phyloP scores from a whole-genome alignment of 2,113 vertebrate species.

The Paramormyrops kingsleyae region DNA sequence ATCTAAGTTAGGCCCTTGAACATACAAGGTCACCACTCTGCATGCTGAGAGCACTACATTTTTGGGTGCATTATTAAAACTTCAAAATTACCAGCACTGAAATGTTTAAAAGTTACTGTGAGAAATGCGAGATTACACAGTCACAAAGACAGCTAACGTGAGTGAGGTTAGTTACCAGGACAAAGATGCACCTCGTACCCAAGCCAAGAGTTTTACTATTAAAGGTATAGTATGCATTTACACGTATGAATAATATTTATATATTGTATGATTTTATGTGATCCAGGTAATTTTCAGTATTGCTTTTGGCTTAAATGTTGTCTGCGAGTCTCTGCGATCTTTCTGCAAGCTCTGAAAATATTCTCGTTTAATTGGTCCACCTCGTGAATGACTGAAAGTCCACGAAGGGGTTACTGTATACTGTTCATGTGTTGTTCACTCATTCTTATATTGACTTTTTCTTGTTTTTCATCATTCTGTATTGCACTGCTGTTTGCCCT shows the following conservation, averaged over 20 bases:
- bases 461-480: background rate
- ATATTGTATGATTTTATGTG: background rate
- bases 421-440: background rate
- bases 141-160: background rate
- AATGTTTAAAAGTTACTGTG: background rate
- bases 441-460: background rate
- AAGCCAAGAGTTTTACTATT: background rate
- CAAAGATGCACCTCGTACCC: background rate
- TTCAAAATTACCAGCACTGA: background rate
- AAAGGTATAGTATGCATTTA: background rate
- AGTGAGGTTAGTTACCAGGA: background rate
- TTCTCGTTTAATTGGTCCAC: background rate
- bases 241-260: background rate
- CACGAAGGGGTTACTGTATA: background rate
- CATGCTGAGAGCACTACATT: background rate
- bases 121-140: background rate
- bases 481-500: background rate
- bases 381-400: background rate
- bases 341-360: background rate
- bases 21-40: background rate
- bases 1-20: background rate
- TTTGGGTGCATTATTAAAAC: background rate
- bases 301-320: background rate
- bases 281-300: background rate
- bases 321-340: background rate